These are phyloP conservation scores for Condylura cristata DNA, from an alignment of 2,113 vertebrate species.

Conservation along the genomic window DNA sequence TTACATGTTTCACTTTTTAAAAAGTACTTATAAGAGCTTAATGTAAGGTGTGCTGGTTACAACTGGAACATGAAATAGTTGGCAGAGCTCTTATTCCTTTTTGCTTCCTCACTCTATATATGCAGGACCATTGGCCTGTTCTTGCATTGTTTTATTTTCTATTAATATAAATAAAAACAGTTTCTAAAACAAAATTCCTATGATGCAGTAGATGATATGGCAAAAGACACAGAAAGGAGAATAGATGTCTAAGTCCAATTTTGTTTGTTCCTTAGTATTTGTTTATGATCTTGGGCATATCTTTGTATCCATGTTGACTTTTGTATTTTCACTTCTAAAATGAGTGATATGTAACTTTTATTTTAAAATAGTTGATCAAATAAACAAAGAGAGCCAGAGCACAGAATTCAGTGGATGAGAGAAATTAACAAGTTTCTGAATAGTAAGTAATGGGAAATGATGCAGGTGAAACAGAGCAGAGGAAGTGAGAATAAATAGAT, in stretches of 20 bases:
- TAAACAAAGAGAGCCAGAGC: not conserved
- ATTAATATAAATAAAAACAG: not conserved
- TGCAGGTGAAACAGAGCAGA: not conserved
- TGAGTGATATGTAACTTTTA: not conserved
- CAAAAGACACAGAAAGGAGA: not conserved
- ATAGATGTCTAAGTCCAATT: not conserved
- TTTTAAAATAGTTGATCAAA: not conserved
- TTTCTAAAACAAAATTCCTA: not conserved
- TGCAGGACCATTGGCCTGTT: not conserved
- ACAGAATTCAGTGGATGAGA: not conserved
- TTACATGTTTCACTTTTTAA: constrained; percentile 9
- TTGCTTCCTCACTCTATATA: not conserved
- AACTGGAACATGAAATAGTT: not conserved
- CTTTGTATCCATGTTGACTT: not conserved
- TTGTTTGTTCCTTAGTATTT: not conserved
- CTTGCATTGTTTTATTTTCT: not conserved
- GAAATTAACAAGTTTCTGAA: constrained; percentile 7
- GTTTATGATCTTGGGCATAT: not conserved
- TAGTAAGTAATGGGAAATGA: not conserved
- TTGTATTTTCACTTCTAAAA: not conserved
- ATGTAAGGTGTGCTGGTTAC: not conserved
- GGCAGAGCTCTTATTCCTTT: not conserved
- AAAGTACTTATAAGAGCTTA: not conserved
- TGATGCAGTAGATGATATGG: not conserved
- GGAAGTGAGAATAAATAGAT: not conserved